Percentiles rank a stretch among this genome's conserved stretches.
phyloP scores from a whole-genome alignment of 2,888 invertebrate genomes.

The Gortyna flavago region DNA sequence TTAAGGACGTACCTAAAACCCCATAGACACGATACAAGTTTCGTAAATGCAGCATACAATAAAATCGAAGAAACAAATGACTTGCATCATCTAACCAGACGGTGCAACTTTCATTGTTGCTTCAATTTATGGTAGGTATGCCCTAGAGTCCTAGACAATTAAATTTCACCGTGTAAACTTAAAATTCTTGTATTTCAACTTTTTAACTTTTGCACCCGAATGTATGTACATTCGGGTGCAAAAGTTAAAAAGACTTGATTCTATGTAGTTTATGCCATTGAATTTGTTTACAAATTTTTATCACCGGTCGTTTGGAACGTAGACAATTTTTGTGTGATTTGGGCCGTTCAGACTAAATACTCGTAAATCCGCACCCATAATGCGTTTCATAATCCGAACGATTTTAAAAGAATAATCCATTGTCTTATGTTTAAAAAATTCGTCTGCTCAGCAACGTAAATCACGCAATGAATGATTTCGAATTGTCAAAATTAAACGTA shows the following conservation, averaged over 20 bases:
- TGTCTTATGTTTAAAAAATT: neutral
- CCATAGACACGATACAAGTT: neutral
- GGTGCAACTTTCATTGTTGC: neutral
- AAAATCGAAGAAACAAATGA: slow-evolving; percentile 1
- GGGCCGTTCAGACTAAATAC: no score
- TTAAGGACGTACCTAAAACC: neutral
- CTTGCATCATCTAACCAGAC: no score
- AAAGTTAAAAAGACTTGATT: no score
- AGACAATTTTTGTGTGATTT: no score
- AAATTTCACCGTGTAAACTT: neutral
- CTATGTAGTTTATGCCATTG: no score
- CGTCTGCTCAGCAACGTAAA: neutral
- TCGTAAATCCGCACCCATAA: neutral
- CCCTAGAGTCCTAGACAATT: neutral
- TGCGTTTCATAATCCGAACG: no score
- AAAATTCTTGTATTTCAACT: no score
- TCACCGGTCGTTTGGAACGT: no score
- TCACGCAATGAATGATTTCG: neutral
- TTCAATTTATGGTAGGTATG: neutral
- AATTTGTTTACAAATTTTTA: no score
- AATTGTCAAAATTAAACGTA: neutral
- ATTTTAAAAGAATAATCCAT: neutral
- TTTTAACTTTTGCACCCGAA: no score
- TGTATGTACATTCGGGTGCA: no score
- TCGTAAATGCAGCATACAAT: neutral